A percentile compares a stretch with the other conserved stretches of the same genome.
Conservation (phyloP, 2,797 vertebrate genomes). For the Gambusia yucatana region DNA sequence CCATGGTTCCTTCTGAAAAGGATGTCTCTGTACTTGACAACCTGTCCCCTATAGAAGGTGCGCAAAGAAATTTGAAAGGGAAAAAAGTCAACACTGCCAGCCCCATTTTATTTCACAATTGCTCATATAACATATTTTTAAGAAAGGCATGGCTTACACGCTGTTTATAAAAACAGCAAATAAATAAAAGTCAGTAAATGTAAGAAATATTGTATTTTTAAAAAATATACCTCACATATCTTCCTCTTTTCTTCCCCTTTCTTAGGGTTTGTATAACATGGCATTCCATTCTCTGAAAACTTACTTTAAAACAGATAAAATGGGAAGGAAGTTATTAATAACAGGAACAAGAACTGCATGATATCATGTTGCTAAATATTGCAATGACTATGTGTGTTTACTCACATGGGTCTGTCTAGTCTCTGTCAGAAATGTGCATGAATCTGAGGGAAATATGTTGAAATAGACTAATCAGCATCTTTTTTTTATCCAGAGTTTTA, state of each 20-base stretch:
- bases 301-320: neutral
- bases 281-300: neutral
- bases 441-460: too few species aligned
- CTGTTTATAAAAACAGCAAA: too few species aligned
- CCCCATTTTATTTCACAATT: neutral
- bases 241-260: neutral
- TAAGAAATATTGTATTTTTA: neutral
- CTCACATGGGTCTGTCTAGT: too few species aligned
- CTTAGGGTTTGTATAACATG: neutral
- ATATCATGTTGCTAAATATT: neutral
- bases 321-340: neutral
- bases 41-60: neutral
- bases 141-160: neutral
- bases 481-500: neutral
- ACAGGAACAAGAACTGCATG: neutral
- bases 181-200: neutral
- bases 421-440: too few species aligned
- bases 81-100: neutral
- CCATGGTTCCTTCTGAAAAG: neutral
- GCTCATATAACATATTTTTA: neutral
- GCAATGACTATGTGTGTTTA: too few species aligned
- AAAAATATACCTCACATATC: neutral
- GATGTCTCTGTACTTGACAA: neutral
- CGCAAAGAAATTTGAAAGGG: too few species aligned
- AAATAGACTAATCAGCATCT: neutral